These are phyloP conservation scores for Pogonocherus hispidulus DNA, from an alignment of 2,888 invertebrate genomes.

Conservation along the genomic window DNA sequence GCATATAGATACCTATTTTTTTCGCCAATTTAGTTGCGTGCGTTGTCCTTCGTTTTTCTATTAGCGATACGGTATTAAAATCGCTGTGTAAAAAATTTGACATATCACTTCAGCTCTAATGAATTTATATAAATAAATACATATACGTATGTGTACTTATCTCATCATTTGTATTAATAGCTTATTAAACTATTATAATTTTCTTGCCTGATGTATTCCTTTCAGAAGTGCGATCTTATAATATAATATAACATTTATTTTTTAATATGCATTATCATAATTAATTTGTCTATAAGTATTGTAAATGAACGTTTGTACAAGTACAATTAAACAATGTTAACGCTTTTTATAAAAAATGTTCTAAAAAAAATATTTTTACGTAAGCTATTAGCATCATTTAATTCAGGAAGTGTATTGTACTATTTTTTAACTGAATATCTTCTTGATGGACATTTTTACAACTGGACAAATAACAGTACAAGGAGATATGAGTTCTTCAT, in stretches of 20 bases:
- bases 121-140: not conserved
- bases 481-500: not conserved
- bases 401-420: not conserved
- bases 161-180: not conserved
- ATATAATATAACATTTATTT: too few relatives aligned
- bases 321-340: too few relatives aligned
- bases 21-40: not conserved
- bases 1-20: not conserved
- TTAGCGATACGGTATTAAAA: not conserved
- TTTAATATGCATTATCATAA: too few relatives aligned
- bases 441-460: not conserved
- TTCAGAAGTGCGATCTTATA: too few relatives aligned
- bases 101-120: not conserved
- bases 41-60: not conserved
- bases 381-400: too few relatives aligned
- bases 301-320: too few relatives aligned
- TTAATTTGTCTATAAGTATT: too few relatives aligned
- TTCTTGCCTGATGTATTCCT: too few relatives aligned
- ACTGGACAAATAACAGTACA: not conserved
- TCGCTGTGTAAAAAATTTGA: not conserved
- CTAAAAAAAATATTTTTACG: too few relatives aligned
- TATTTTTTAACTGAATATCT: not conserved
- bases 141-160: not conserved
- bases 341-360: too few relatives aligned
- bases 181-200: too few relatives aligned